A percentile compares a stretch with the other conserved stretches of the same genome.
phyloP scores from a whole-genome alignment of 2,797 vertebrate species.

The Sebastes miniatus region DNA sequence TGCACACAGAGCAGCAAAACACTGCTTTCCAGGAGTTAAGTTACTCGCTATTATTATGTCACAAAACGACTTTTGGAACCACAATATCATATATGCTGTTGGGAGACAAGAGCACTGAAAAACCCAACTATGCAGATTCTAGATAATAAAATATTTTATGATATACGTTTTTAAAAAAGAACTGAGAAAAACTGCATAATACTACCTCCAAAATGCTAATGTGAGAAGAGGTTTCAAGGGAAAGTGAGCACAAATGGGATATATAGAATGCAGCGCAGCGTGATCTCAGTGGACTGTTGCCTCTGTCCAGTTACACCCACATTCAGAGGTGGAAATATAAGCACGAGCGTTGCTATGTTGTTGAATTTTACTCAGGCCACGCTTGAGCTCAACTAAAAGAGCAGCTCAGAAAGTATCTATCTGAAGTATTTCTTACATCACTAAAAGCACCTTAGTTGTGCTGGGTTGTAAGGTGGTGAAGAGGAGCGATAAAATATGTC shows the following conservation, averaged over 20 bases:
- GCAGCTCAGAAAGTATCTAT: not conserved
- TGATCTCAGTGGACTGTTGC: slow-evolving; percentile 35
- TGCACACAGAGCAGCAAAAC: not conserved
- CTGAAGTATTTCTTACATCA: not conserved
- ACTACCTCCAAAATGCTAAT: not conserved
- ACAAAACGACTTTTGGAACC: not conserved
- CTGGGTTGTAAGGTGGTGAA: not conserved
- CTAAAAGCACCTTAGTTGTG: not conserved
- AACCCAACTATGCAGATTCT: not conserved
- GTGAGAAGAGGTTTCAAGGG: not conserved
- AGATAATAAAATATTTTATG: not conserved
- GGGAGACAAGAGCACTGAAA: not conserved
- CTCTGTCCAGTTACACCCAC: slow-evolving; percentile 48
- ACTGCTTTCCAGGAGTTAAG: not conserved
- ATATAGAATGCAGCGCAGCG: slow-evolving; percentile 21
- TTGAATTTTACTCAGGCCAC: slow-evolving; percentile 18
- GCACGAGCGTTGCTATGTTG: slow-evolving; percentile 7
- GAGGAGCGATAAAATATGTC: not conserved
- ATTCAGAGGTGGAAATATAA: slow-evolving; percentile 47
- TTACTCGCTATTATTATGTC: not conserved
- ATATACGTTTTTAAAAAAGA: not conserved
- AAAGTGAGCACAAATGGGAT: slow-evolving; percentile 22
- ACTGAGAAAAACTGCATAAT: not conserved
- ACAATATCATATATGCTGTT: not conserved
- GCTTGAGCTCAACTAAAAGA: slow-evolving; percentile 11